Base-by-base conservation (phyloP, 2,113 vertebrate species). In the Pelmatolapia mariae region DNA sequence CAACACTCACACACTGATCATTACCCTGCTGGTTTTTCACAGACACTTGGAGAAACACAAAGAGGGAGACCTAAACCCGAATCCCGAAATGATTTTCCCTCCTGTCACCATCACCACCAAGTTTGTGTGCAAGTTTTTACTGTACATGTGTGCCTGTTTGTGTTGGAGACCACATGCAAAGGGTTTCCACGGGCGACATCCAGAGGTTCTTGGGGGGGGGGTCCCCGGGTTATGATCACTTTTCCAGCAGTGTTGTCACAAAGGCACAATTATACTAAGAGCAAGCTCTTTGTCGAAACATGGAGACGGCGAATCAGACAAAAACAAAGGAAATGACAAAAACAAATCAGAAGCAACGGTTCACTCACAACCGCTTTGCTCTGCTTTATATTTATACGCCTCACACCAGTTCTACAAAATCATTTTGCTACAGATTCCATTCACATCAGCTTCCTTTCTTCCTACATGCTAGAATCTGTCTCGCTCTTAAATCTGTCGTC, bases 41-140 rank as follows among this genome's bases (percentile, higher is more conserved):
- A 96, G 94, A 94, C 93, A 95, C 94, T 95, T 96, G 80, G 89
- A 93, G 91, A 95, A 95, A 95, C 91, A 96, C 94, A 96, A 96
- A 95, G 95, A 94, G 40, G 31, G 89, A 87, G 87, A 91, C 91
- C 86, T 89, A 54, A 91, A 92, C 91, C 73, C 86, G 38, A 93
- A 88, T 81, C 73, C 89, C 87, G 83, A 92, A 89, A 96, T 95
- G 89, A 93, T 90, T 94, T 92, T 94, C 87, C 94, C 90, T 84
- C 93, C 94, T 95, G 93, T 90, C 90, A 59, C 90, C 50, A 84
- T 61, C 50, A 78, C 54, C 12, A 80, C 61, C 29, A 52, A 31
- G 59, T 83, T 13, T 86, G 59, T 81, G 85, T 81, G 86, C 84
- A 76, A 54, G 53, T 79, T 66, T 82, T 82, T 66, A 82, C 81